Percentiles rank a stretch among this genome's conserved stretches.
Conservation (phyloP, 2,888 invertebrate genomes). For the Xiphydria camelus region DNA sequence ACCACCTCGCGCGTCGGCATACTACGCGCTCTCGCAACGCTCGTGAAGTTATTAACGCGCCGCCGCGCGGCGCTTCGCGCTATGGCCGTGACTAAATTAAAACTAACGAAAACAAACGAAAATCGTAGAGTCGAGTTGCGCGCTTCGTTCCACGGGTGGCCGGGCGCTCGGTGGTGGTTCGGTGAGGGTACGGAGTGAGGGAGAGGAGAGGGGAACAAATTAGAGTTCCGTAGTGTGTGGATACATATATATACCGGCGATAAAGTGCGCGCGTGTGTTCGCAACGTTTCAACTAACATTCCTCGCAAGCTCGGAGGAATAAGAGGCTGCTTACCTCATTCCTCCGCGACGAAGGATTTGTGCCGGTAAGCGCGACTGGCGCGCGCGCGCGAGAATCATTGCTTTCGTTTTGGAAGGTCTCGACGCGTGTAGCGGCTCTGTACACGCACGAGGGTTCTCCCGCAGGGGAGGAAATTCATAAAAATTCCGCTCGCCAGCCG, state of each 20-base stretch:
- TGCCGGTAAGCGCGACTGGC: constrained; percentile 9
- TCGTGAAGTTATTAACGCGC: not conserved
- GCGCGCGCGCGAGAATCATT: constrained; percentile 10
- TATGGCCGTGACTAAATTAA: not conserved
- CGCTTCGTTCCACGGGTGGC: not conserved
- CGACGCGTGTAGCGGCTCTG: constrained; percentile 14
- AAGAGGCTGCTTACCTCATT: constrained; percentile 28
- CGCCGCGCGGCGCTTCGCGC: not conserved
- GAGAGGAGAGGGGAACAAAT: not conserved
- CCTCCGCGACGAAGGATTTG: constrained; percentile 39
- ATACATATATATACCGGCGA: not conserved
- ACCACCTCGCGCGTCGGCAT: not conserved
- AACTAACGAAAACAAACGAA: not conserved
- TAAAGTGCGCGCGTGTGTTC: not conserved
- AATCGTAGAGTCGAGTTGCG: not conserved
- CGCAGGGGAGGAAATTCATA: constrained; percentile 19
- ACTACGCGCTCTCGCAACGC: not conserved
- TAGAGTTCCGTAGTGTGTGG: not conserved
- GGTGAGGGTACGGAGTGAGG: not conserved
- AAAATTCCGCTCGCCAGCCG: constrained; percentile 18
- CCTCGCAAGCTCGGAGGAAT: constrained; percentile 43
- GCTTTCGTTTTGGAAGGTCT: constrained; percentile 5
- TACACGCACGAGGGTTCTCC: constrained; percentile 21
- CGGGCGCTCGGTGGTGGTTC: too few species aligned
- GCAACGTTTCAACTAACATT: constrained; percentile 51